phyloP scores from a whole-genome alignment of 2,113 vertebrate genomes.

The Cephalophus harveyi region DNA sequence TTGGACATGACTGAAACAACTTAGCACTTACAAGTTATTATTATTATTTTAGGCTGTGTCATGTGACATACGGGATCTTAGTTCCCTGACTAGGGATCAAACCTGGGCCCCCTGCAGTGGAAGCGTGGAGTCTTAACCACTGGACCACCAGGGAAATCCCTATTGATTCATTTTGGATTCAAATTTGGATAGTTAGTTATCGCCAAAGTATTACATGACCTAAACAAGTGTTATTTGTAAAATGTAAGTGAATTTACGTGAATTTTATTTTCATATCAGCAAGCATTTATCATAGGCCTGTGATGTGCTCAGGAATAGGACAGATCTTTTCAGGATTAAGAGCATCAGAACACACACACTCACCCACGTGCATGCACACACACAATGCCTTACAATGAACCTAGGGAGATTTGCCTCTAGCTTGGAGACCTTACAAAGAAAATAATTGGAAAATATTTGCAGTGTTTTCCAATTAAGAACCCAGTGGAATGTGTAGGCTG shows the following conservation, averaged over 20 bases:
- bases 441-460: background rate
- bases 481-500: background rate
- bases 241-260: background rate
- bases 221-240: background rate
- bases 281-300: background rate
- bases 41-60: background rate
- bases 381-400: background rate
- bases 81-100: background rate
- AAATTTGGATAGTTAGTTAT: background rate
- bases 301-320: background rate
- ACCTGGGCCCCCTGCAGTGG: background rate
- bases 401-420: background rate
- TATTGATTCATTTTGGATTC: background rate
- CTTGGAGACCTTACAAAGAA: background rate
- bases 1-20: background rate
- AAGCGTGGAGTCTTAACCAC: background rate
- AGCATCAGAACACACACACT: background rate
- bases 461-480: background rate
- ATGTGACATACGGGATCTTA: rapidly evolving
- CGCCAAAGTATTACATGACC: background rate
- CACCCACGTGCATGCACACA: rapidly evolving
- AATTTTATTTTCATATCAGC: background rate
- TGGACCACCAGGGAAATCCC: background rate
- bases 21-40: background rate
- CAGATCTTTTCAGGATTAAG: background rate